These are phyloP conservation scores for Phaonia tiefii DNA, from an alignment of 2,888 invertebrate genomes.

Conservation along the genomic window DNA sequence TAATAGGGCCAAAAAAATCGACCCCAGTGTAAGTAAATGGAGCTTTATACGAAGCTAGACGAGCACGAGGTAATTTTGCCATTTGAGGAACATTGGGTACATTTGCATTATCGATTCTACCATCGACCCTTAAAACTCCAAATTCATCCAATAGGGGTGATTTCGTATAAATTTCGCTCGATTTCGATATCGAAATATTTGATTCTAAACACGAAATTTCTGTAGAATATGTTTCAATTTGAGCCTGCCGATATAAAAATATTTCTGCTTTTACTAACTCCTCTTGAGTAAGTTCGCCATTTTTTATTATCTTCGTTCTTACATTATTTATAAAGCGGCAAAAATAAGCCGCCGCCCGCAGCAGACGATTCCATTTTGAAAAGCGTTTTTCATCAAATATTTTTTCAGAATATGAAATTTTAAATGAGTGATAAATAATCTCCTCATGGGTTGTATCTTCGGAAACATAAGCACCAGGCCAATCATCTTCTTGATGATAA, in stretches of 20 bases:
- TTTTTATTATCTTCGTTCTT: no score
- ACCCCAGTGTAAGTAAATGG: slow-evolving; percentile 29
- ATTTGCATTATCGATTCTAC: slow-evolving; percentile 50
- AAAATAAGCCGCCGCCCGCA: slow-evolving; percentile 37
- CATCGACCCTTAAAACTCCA: slow-evolving; percentile 41
- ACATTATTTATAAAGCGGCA: slow-evolving; percentile 50
- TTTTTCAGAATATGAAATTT: background rate
- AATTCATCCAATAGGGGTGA: slow-evolving; percentile 34
- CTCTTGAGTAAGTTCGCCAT: no score
- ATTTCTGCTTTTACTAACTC: no score
- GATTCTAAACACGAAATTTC: no score
- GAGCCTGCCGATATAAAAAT: no score
- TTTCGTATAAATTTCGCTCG: slow-evolving; percentile 37
- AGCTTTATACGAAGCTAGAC: slow-evolving; percentile 34
- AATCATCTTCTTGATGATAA: slow-evolving; percentile 2
- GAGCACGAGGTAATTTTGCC: slow-evolving; percentile 47
- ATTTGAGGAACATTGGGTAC: slow-evolving; percentile 19
- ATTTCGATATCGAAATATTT: slow-evolving; percentile 6
- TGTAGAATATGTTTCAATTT: no score
- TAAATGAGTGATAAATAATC: background rate
- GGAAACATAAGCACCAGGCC: background rate
- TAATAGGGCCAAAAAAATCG: slow-evolving; percentile 52
- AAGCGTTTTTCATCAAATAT: slow-evolving; percentile 37
- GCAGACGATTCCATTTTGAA: slow-evolving; percentile 40
- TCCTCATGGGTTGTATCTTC: background rate